A percentile compares a stretch with the other conserved stretches of the same genome.
Evolutionary conservation across 2,888 invertebrate genomes (phyloP).

Genomic region (Omphaloscelis lunosa): DNA sequence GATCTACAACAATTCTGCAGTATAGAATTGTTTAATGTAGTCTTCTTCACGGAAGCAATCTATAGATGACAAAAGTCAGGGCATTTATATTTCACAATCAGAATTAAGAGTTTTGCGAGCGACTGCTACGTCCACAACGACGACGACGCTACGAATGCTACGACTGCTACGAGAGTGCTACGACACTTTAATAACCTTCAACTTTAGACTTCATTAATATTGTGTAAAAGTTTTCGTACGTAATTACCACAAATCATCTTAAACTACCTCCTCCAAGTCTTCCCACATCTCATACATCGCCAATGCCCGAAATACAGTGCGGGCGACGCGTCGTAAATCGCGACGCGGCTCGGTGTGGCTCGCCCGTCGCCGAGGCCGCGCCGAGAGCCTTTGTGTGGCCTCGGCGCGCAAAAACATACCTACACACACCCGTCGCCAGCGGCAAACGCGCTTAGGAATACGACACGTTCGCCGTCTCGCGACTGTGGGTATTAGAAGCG

Average conservation of each 20-base stretch:
- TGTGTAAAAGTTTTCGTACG: neutral
- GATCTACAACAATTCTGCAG: too few species aligned
- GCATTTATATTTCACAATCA: neutral
- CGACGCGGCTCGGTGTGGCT: constrained; percentile 83
- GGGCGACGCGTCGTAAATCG: constrained; percentile 91
- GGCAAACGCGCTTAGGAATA: constrained; percentile 50
- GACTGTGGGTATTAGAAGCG: constrained; percentile 52
- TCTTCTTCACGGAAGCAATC: neutral
- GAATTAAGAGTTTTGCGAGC: neutral
- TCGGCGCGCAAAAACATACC: constrained; percentile 78
- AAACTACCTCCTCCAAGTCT: constrained; percentile 76
- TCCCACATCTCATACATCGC: constrained; percentile 72
- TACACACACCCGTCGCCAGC: constrained; percentile 52
- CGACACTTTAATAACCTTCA: neutral
- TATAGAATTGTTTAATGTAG: too few species aligned
- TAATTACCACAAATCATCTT: constrained; percentile 18
- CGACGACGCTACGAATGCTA: constrained; percentile 23
- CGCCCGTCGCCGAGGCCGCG: constrained; percentile 65
- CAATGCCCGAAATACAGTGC: constrained; percentile 90
- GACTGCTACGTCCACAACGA: neutral
- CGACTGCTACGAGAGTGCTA: constrained; percentile 41
- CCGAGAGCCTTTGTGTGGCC: constrained; percentile 87
- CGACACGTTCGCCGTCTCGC: constrained; percentile 54
- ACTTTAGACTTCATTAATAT: neutral
- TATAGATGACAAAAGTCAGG: neutral